A percentile compares a stretch with the other conserved stretches of the same genome.
Conservation (phyloP, 2,797 vertebrate species). For the Centroberyx gerrardi region DNA sequence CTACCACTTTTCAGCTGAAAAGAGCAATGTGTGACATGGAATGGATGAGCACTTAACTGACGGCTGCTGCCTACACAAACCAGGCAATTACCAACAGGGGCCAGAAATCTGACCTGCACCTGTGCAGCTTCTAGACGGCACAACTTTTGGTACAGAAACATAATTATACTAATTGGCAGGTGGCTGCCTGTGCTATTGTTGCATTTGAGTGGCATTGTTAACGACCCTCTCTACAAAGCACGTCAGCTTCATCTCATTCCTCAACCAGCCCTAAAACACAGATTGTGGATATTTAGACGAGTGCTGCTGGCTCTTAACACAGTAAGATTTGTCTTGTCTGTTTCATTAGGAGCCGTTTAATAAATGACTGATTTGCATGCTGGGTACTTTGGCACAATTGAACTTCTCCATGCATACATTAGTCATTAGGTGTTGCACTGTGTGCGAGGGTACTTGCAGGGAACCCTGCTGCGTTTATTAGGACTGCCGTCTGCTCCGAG, state of each 20-base stretch:
- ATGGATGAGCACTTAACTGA: constrained; percentile 51
- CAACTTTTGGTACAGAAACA: constrained; percentile 40
- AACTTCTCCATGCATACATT: constrained; percentile 67
- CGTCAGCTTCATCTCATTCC: constrained; percentile 39
- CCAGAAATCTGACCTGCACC: constrained; percentile 43
- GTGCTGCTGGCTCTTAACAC: constrained; percentile 22
- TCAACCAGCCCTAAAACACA: not conserved
- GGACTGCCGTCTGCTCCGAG: constrained; percentile 63
- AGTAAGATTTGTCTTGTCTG: constrained; percentile 41
- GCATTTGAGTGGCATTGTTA: constrained; percentile 54
- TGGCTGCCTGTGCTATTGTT: constrained; percentile 49
- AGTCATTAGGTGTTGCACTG: constrained; percentile 69
- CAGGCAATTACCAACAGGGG: constrained; percentile 47
- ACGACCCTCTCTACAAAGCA: constrained; percentile 38
- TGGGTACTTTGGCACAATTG: constrained; percentile 55
- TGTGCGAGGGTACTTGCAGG: constrained; percentile 54
- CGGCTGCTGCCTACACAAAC: constrained; percentile 40
- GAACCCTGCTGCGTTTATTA: constrained; percentile 76
- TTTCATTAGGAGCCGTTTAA: constrained; percentile 66
- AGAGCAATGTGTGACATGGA: constrained; percentile 47
- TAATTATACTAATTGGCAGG: constrained; percentile 61
- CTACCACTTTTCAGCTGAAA: constrained; percentile 52
- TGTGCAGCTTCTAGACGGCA: constrained; percentile 30
- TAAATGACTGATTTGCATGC: constrained; percentile 70
- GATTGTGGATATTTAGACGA: not conserved